phyloP scores from a whole-genome alignment of 2,113 vertebrate species.

The Ifrita kowaldi region DNA sequence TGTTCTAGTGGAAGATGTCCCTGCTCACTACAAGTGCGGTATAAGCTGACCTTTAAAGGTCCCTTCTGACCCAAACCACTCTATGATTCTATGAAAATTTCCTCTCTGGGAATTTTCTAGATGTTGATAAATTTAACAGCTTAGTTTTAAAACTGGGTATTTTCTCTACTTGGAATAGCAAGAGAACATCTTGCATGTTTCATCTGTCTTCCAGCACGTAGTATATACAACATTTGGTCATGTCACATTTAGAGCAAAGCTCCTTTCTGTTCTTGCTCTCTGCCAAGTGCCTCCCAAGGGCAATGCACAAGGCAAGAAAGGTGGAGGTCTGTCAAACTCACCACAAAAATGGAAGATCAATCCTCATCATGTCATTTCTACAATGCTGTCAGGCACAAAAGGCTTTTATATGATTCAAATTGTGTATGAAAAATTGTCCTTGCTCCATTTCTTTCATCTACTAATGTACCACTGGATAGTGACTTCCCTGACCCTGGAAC shows the following conservation, averaged over 20 bases:
- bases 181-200: neutral
- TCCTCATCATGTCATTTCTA: neutral
- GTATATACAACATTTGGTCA: neutral
- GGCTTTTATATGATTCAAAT: neutral
- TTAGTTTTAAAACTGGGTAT: neutral
- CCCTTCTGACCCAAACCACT: neutral
- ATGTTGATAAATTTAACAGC: neutral
- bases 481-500: neutral
- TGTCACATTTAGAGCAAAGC: neutral
- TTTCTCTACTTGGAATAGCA: neutral
- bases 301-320: neutral
- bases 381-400: neutral
- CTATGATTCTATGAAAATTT: neutral
- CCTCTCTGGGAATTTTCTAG: neutral
- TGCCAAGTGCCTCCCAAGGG: neutral
- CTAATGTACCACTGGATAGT: neutral
- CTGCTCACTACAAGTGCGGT: neutral
- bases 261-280: neutral
- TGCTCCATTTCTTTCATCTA: neutral
- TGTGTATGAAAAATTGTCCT: neutral
- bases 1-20: neutral
- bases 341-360: neutral
- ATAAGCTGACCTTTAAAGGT: neutral
- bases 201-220: neutral
- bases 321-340: neutral